phyloP scores from a whole-genome alignment of 1,140 invertebrate species.

The Cydia fagiglandana region DNA sequence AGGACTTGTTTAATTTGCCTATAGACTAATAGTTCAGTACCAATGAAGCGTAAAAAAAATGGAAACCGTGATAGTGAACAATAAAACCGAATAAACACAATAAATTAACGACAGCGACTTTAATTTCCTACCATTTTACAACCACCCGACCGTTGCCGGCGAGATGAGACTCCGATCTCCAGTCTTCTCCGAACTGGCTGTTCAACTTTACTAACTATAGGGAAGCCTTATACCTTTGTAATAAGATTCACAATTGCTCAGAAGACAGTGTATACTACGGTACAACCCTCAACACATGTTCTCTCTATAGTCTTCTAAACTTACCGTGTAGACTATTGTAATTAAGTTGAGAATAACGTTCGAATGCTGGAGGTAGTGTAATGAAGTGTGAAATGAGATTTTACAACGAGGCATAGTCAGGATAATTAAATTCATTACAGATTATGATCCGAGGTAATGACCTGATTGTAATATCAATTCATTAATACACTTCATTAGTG shows the following conservation, averaged over 20 bases:
- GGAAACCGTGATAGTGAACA: neutral
- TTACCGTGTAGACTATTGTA: neutral
- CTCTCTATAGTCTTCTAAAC: neutral
- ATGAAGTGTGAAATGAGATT: slow-evolving; percentile 11
- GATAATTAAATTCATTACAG: slow-evolving; percentile 13
- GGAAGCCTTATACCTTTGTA: no score
- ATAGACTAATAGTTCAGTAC: no score
- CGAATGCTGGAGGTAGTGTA: neutral
- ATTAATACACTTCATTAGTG: neutral
- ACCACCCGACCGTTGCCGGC: neutral
- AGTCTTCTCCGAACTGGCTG: neutral
- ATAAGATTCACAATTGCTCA: no score
- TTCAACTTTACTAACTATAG: neutral
- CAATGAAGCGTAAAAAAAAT: neutral
- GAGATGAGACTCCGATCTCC: neutral
- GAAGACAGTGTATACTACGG: neutral
- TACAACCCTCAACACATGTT: neutral
- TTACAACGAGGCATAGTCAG: neutral
- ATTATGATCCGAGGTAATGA: slow-evolving; percentile 7
- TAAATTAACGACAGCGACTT: neutral
- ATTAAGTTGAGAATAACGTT: neutral
- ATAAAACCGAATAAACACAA: slow-evolving; percentile 11
- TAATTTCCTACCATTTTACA: slow-evolving; percentile 4
- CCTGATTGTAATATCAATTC: neutral
- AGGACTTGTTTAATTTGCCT: no score